These are phyloP conservation scores for Xestia sexstrigata DNA, from an alignment of 2,888 invertebrate species.

Conservation along the genomic window DNA sequence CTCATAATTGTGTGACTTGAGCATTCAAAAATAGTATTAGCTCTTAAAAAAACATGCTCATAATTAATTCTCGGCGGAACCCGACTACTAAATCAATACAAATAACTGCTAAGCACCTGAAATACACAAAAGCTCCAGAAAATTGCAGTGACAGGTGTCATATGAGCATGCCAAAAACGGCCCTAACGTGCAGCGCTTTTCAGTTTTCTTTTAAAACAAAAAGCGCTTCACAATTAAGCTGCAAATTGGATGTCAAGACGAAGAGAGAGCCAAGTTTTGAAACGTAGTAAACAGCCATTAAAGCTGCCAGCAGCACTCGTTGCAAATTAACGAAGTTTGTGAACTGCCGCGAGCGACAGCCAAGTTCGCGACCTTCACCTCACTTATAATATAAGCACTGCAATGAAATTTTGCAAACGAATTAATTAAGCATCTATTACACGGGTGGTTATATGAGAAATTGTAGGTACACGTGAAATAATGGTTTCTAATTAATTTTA, in stretches of 20 bases:
- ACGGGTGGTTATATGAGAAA: slow-evolving; percentile 13
- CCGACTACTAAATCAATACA: no score
- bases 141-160: slow-evolving; percentile 5
- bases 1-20: no score
- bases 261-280: slow-evolving; percentile 43
- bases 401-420: slow-evolving; percentile 48
- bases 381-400: slow-evolving; percentile 25
- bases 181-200: slow-evolving; percentile 21
- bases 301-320: slow-evolving; percentile 57
- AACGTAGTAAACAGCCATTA: slow-evolving; percentile 57
- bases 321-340: slow-evolving; percentile 66
- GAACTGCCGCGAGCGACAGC: slow-evolving; percentile 47
- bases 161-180: slow-evolving; percentile 7
- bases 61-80: no score
- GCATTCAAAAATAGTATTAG: no score
- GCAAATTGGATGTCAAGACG: slow-evolving; percentile 34
- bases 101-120: background rate
- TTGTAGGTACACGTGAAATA: slow-evolving; percentile 10
- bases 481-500: slow-evolving; percentile 42
- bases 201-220: slow-evolving; percentile 12
- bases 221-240: slow-evolving; percentile 29
- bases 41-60: no score
- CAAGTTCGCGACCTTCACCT: slow-evolving; percentile 66
- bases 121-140: background rate
- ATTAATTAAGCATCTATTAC: slow-evolving; percentile 55